A percentile compares a stretch with the other conserved stretches of the same genome.
Conservation (phyloP, 2,113 vertebrate genomes). For the Halichoeres trimaculatus region DNA sequence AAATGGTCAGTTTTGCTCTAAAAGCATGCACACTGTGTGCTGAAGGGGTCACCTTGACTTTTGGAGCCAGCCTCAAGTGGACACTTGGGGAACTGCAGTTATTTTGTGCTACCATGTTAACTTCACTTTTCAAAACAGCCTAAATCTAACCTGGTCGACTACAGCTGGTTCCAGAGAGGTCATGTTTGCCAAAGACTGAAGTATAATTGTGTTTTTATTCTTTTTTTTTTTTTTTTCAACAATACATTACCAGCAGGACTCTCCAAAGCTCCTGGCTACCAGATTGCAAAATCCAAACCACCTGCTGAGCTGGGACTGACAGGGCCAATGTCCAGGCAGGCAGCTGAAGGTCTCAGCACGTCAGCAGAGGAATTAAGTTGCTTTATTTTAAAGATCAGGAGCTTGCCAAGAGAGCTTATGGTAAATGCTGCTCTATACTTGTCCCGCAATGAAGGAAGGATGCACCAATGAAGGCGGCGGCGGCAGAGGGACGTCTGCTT, state of each 20-base stretch:
- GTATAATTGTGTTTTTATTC: not conserved
- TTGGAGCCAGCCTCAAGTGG: too few species aligned
- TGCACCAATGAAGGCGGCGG: not conserved
- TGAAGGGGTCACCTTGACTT: too few species aligned
- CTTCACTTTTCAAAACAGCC: too few species aligned
- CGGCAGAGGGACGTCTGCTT: not conserved
- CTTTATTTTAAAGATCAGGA: slow-evolving; percentile 51
- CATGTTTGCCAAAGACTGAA: not conserved
- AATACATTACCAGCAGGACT: not conserved
- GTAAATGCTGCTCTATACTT: slow-evolving; percentile 6
- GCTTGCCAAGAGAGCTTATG: slow-evolving; percentile 30
- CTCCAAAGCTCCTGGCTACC: slow-evolving; percentile 21
- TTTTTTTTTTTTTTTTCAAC: not conserved
- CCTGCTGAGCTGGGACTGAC: not conserved
- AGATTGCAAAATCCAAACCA: slow-evolving; percentile 50
- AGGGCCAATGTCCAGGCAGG: slow-evolving; percentile 22
- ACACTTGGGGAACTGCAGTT: too few species aligned
- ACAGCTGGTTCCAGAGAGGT: too few species aligned
- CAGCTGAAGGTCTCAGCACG: slow-evolving; percentile 14
- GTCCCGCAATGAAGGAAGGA: slow-evolving; percentile 2
- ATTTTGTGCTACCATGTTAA: too few species aligned
- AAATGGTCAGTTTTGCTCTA: too few species aligned
- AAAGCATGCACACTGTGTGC: too few species aligned
- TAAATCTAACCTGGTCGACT: too few species aligned
- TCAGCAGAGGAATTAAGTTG: slow-evolving; percentile 45